Evolutionary conservation across 2,888 invertebrate species (phyloP).

Genomic region (Drosophila sordidapex): DNA sequence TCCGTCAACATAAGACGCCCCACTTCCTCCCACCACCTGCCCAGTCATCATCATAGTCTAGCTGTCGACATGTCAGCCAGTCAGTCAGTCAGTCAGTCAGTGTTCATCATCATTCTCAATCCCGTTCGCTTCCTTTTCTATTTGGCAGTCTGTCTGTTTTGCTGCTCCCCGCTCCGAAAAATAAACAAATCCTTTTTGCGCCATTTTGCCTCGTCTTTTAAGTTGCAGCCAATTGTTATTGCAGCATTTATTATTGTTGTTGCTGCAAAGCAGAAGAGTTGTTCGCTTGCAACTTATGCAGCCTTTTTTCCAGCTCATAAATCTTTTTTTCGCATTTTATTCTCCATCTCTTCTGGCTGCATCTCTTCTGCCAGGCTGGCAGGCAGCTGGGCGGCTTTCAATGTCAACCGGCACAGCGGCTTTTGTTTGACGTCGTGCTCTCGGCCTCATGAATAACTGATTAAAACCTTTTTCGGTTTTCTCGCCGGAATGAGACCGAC

Average conservation of each 20-base stretch:
- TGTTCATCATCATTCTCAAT: conserved; percentile 37
- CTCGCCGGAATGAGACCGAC: conserved; percentile 20
- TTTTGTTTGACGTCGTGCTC: conserved; percentile 75
- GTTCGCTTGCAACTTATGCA: conserved; percentile 41
- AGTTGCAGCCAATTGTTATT: conserved; percentile 80
- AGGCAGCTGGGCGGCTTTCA: conserved; percentile 52
- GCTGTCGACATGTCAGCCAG: conserved; percentile 46
- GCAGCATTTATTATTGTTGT: conserved; percentile 41
- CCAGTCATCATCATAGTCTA: conserved; percentile 22
- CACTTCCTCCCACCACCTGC: neutral
- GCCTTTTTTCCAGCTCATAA: conserved; percentile 76
- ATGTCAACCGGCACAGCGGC: conserved; percentile 74
- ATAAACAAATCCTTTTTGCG: conserved; percentile 66
- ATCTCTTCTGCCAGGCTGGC: neutral
- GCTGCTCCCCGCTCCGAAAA: conserved; percentile 29
- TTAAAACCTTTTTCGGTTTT: conserved; percentile 73
- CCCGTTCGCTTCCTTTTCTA: conserved; percentile 38
- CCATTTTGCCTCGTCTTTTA: conserved; percentile 48
- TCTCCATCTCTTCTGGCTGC: conserved; percentile 17
- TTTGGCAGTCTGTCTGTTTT: conserved; percentile 43
- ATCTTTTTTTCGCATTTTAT: conserved; percentile 58
- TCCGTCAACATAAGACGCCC: conserved; percentile 72
- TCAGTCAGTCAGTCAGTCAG: conserved; percentile 48
- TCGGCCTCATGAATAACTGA: conserved; percentile 79
- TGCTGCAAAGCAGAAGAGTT: conserved; percentile 22